Evolutionary conservation across 2,888 invertebrate species (phyloP).

Genomic region (Erebia palarica): DNA sequence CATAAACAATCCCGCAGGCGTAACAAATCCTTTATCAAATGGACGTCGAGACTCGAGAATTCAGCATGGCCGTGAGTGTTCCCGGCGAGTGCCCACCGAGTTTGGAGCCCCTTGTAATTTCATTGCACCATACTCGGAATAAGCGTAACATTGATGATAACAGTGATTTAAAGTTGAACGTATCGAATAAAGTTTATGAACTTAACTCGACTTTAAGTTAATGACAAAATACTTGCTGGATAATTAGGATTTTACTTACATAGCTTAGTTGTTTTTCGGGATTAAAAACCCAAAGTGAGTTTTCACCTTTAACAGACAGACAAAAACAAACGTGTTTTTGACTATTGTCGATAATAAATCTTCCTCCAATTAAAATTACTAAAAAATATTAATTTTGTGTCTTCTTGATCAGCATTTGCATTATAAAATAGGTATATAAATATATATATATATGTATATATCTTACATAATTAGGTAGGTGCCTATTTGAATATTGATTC

Average conservation of each 20-base stretch:
- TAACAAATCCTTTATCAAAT: slow-evolving; percentile 27
- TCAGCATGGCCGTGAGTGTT: slow-evolving; percentile 29
- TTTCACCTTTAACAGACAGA: no score
- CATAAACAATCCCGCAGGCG: slow-evolving; percentile 3
- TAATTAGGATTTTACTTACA: neutral
- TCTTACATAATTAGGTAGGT: neutral
- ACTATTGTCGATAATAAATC: no score
- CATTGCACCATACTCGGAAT: slow-evolving; percentile 30
- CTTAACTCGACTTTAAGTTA: neutral
- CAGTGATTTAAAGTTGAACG: slow-evolving; percentile 30
- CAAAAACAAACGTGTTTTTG: no score
- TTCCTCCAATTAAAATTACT: neutral
- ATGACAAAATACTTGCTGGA: neutral
- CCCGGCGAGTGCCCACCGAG: slow-evolving; percentile 25
- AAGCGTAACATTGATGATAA: slow-evolving; percentile 35
- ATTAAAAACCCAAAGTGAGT: no score
- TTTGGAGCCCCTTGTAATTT: slow-evolving; percentile 34
- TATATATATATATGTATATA: no score
- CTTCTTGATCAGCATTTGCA: neutral
- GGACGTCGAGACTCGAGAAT: slow-evolving; percentile 20
- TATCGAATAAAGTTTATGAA: slow-evolving; percentile 22
- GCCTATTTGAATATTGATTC: slow-evolving; percentile 1
- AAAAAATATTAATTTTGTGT: neutral
- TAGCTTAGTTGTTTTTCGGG: no score
- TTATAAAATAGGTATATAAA: neutral